phyloP scores from a whole-genome alignment of 2,888 invertebrate genomes.

The Hydrotaea cyrtoneurina region DNA sequence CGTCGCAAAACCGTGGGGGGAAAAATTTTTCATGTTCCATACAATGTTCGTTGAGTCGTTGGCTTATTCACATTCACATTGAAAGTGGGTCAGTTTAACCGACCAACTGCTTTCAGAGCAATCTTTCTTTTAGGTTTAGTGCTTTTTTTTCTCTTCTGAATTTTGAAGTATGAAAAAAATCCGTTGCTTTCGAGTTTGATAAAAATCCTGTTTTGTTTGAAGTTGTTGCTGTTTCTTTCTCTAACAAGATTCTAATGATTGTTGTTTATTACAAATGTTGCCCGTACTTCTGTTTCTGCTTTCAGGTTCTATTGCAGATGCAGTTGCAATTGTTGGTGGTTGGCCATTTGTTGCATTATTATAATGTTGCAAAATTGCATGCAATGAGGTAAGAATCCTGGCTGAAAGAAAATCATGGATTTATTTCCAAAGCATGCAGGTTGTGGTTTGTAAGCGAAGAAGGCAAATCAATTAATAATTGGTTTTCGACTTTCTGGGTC shows the following conservation, averaged over 20 bases:
- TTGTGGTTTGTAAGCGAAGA: conserved; percentile 6
- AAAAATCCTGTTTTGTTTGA: conserved; percentile 35
- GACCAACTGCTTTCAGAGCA: conserved; percentile 52
- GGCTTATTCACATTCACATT: conserved; percentile 60
- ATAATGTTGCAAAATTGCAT: conserved; percentile 26
- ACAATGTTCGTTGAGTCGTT: conserved; percentile 20
- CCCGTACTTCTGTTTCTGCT: conserved; percentile 23
- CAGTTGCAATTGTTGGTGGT: not conserved
- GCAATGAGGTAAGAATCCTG: conserved; percentile 25
- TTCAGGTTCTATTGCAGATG: not conserved
- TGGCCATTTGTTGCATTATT: conserved; percentile 12
- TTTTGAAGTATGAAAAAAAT: not conserved
- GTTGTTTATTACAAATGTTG: conserved; percentile 16
- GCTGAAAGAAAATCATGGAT: not conserved
- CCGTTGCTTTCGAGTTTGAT: conserved; percentile 32
- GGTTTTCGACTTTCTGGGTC: conserved; percentile 43
- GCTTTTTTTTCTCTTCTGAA: not conserved
- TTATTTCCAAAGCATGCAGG: conserved; percentile 23
- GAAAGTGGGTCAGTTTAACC: conserved; percentile 66
- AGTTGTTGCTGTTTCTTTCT: conserved; percentile 47
- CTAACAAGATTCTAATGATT: conserved; percentile 64
- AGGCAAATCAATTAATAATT: conserved; percentile 61
- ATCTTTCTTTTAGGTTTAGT: conserved; percentile 2
- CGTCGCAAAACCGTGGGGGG: not conserved
- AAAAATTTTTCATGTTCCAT: not conserved